Evolutionary conservation across 2,113 vertebrate species (phyloP).

Genomic region (Ctenomys sociabilis): DNA sequence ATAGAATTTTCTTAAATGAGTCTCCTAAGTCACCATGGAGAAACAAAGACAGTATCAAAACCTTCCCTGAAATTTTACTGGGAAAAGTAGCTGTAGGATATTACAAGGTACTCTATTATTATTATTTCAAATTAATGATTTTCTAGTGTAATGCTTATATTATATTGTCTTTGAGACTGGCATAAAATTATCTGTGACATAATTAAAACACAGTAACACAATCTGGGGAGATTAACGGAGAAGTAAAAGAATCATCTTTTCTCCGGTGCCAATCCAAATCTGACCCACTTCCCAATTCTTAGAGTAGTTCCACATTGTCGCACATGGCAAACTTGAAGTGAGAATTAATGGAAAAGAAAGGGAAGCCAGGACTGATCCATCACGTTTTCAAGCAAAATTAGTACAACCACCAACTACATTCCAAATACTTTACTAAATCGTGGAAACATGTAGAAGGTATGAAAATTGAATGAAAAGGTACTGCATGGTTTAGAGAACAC

Average conservation of each 20-base stretch:
- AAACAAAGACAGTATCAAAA: conserved; percentile 76
- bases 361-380: neutral
- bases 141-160: neutral
- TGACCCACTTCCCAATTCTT: neutral
- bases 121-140: conserved; percentile 62
- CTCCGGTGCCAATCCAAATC: conserved; percentile 16
- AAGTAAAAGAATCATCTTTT: neutral
- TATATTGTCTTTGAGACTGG: neutral
- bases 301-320: neutral
- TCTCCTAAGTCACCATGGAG: neutral
- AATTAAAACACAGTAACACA: neutral
- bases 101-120: conserved; percentile 79
- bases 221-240: neutral
- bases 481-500: neutral
- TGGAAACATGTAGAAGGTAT: neutral
- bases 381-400: neutral
- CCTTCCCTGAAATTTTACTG: conserved; percentile 82
- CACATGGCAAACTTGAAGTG: neutral
- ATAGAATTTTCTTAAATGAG: conserved; percentile 25
- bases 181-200: conserved; percentile 2
- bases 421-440: neutral
- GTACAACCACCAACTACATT: neutral
- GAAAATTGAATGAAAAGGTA: neutral
- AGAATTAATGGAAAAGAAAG: neutral
- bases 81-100: conserved; percentile 81